Conservation (phyloP, 30 jellyfish, hydroid and myxozoan genomes). For the Clytia hemisphaerica region DNA sequence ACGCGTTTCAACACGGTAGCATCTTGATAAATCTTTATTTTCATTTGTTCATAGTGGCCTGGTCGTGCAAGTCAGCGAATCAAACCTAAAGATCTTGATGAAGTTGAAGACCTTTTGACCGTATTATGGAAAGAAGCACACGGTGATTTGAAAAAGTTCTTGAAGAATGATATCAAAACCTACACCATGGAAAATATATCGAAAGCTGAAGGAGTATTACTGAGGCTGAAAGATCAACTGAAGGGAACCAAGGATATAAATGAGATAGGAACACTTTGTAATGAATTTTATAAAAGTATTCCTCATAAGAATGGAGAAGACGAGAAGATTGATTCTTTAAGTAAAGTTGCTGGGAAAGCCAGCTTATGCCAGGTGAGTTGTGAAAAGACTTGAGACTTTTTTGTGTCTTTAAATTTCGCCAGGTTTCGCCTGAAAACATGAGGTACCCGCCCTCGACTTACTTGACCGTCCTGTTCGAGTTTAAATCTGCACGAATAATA, state of each 20-base stretch:
- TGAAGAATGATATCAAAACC: constrained; percentile 44
- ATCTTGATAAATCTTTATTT: too few species aligned
- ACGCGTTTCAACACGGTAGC: too few species aligned
- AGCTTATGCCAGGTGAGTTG: constrained; percentile 67
- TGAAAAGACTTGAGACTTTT: neutral
- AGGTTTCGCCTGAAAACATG: too few species aligned
- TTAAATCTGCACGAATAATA: too few species aligned
- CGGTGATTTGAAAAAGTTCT: constrained; percentile 45
- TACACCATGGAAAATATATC: constrained; percentile 39
- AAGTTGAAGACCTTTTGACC: constrained; percentile 32
- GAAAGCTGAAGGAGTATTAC: constrained; percentile 73
- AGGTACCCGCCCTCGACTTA: too few species aligned
- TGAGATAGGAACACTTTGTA: constrained; percentile 9
- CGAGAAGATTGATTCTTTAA: neutral
- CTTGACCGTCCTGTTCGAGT: too few species aligned
- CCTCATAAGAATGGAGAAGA: constrained; percentile 35
- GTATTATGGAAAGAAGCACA: constrained; percentile 80
- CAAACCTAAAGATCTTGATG: constrained; percentile 17
- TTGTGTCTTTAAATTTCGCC: neutral
- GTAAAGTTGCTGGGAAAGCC: constrained; percentile 32
- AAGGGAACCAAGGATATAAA: neutral
- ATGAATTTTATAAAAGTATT: constrained; percentile 30
- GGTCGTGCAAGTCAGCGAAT: constrained; percentile 16
- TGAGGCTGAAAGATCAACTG: constrained; percentile 33
- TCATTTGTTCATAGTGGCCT: constrained; percentile 41